phyloP scores from a whole-genome alignment of 1,140 invertebrate species.

The Rhopalosiphum maidis region DNA sequence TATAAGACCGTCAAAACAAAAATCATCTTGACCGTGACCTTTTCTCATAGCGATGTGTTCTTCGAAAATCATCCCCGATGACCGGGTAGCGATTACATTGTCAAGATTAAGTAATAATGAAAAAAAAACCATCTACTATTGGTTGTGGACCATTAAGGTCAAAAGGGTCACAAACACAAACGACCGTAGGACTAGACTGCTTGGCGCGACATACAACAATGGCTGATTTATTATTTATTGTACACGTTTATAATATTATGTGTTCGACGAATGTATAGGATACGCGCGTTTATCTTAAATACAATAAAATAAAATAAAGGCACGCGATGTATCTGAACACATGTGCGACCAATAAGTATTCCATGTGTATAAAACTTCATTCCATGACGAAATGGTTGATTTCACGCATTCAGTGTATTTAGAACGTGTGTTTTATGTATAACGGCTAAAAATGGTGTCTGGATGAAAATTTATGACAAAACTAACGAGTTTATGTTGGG shows the following conservation, averaged over 20 bases:
- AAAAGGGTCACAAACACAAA: slow-evolving; percentile 38
- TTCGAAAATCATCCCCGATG: slow-evolving; percentile 29
- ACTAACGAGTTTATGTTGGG: slow-evolving; percentile 10
- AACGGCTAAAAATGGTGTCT: slow-evolving; percentile 5
- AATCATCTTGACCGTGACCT: background rate
- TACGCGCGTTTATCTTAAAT: slow-evolving; percentile 32
- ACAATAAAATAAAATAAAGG: slow-evolving; percentile 32
- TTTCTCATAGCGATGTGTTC: background rate
- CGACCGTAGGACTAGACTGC: slow-evolving; percentile 48
- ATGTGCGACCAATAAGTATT: slow-evolving; percentile 12
- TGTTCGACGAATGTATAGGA: background rate
- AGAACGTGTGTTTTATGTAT: background rate
- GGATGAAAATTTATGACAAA: background rate
- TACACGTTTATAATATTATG: slow-evolving; percentile 42
- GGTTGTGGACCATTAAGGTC: slow-evolving; percentile 9
- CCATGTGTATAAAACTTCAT: slow-evolving; percentile 14
- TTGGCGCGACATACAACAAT: slow-evolving; percentile 51
- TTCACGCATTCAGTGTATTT: slow-evolving; percentile 24
- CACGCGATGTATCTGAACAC: slow-evolving; percentile 21
- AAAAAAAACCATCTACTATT: background rate
- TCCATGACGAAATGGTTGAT: slow-evolving; percentile 45
- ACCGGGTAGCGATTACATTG: slow-evolving; percentile 23
- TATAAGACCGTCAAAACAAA: background rate
- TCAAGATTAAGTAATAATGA: slow-evolving; percentile 3
- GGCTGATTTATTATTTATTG: slow-evolving; percentile 53